Evolutionary conservation across 2,113 vertebrate species (phyloP).

Genomic region (Perca schrenkii): DNA sequence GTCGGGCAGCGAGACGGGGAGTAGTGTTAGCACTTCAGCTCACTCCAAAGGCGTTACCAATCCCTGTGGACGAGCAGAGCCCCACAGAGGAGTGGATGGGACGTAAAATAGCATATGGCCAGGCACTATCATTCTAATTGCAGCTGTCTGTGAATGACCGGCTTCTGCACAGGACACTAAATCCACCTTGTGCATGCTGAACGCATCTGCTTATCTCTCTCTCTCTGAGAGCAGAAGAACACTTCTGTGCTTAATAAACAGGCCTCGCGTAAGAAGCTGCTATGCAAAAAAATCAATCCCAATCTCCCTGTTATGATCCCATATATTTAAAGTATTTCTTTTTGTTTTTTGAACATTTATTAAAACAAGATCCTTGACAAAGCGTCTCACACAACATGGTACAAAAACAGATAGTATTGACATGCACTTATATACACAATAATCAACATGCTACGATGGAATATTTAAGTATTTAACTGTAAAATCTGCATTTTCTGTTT

Average conservation of each 20-base stretch:
- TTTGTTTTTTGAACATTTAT: too few species aligned
- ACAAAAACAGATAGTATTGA: too few species aligned
- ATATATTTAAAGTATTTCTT: not conserved
- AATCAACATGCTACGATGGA: too few species aligned
- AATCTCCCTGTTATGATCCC: not conserved
- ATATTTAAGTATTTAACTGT: not conserved
- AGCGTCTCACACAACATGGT: too few species aligned
- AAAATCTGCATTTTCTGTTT: not conserved
- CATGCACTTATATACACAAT: too few species aligned
- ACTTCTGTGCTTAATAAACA: constrained; percentile 41
- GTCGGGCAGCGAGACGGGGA: constrained; percentile 37
- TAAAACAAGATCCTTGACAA: too few species aligned
- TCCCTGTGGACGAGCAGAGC: constrained; percentile 27
- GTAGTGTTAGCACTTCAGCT: constrained; percentile 45
- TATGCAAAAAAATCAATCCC: not conserved
- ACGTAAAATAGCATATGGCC: constrained; percentile 56
- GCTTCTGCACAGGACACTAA: constrained; percentile 30
- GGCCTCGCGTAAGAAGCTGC: not conserved
- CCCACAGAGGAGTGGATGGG: constrained; percentile 36
- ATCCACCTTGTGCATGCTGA: constrained; percentile 56
- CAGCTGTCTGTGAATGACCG: constrained; percentile 60
- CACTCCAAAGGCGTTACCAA: constrained; percentile 43
- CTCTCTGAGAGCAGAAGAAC: constrained; percentile 12
- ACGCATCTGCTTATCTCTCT: constrained; percentile 58
- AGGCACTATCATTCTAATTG: constrained; percentile 54